Percentiles rank a stretch among this genome's conserved stretches.
Evolutionary conservation across 2,797 vertebrate genomes (phyloP).

Genomic region (Lophura swinhoii): DNA sequence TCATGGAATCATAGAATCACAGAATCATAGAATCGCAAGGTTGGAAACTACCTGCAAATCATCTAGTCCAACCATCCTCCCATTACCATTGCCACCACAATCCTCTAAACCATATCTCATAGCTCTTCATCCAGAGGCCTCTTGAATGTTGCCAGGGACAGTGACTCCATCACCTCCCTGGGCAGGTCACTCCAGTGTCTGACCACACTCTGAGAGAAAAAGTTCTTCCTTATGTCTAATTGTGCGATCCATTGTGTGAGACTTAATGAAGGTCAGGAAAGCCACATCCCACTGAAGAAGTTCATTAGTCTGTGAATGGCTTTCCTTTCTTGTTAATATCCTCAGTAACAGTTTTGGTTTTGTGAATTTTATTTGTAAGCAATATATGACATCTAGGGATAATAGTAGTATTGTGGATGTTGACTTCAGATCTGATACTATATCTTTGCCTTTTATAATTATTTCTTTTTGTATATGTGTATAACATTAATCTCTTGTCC

Average conservation of each 20-base stretch:
- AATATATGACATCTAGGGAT: not conserved
- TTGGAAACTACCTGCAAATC: too few relatives aligned
- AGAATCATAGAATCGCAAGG: too few relatives aligned
- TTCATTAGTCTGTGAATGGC: not conserved
- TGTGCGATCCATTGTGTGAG: not conserved
- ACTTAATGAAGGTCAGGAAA: not conserved
- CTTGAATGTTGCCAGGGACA: too few relatives aligned
- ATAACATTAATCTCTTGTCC: not conserved
- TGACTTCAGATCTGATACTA: not conserved
- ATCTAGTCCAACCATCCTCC: too few relatives aligned
- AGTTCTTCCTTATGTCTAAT: too few relatives aligned
- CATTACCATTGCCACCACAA: too few relatives aligned
- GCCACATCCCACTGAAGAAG: fast-evolving
- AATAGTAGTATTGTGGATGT: not conserved
- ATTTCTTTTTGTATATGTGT: not conserved
- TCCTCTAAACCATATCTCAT: too few relatives aligned
- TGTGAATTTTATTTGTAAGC: not conserved
- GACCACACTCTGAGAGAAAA: too few relatives aligned
- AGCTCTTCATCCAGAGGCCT: too few relatives aligned
- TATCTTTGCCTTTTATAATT: not conserved
- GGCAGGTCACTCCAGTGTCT: too few relatives aligned
- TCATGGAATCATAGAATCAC: too few relatives aligned
- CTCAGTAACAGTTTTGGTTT: not conserved
- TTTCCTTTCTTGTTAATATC: not conserved
- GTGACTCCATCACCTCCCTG: too few relatives aligned